Conservation (phyloP, 1,140 invertebrate genomes). For the Theocolax elegans region DNA sequence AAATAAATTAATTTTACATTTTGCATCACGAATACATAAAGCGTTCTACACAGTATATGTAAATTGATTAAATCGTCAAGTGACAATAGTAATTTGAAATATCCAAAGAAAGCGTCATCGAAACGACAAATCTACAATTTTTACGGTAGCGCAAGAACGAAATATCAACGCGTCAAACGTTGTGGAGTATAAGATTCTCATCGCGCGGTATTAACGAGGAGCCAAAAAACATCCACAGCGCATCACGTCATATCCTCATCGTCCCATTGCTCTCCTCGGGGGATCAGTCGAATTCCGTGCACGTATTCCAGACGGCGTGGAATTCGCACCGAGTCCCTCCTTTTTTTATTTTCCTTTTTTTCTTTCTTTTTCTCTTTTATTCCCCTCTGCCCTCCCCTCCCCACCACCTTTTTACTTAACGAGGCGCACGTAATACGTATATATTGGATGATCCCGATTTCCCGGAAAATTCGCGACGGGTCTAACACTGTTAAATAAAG, state of each 20-base stretch:
- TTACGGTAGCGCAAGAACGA: neutral
- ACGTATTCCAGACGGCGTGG: slow-evolving; percentile 45
- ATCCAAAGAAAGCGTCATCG: neutral
- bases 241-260: neutral
- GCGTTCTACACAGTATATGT: no score
- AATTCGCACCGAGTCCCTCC: slow-evolving; percentile 22
- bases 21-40: no score
- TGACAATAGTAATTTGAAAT: slow-evolving; percentile 10
- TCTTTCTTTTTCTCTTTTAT: no score
- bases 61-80: no score
- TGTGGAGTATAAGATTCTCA: neutral
- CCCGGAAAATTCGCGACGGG: neutral
- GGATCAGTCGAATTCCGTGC: slow-evolving; percentile 45
- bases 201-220: neutral
- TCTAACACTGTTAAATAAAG: neutral
- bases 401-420: neutral
- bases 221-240: neutral
- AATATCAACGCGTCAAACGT: neutral
- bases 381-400: neutral
- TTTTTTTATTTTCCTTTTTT: no score
- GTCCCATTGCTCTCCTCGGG: no score
- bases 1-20: no score
- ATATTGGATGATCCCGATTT: neutral
- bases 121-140: neutral
- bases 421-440: neutral